Base-by-base conservation (phyloP, 2,113 vertebrate genomes). In the Cardinalis cardinalis region DNA sequence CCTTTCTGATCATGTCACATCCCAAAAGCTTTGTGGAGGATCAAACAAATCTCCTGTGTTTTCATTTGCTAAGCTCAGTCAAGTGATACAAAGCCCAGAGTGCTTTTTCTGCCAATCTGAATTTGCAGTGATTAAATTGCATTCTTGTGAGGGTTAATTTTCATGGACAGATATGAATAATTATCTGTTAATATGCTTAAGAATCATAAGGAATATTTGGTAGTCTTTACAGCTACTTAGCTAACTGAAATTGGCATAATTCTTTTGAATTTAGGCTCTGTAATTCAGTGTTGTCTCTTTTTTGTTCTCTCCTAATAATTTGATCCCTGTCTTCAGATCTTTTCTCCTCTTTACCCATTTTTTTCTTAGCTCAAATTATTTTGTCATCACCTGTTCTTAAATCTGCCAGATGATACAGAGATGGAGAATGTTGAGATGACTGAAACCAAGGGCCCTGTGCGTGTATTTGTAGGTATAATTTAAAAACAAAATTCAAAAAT, bases 61-160 rank as follows among this genome's bases (percentile, higher is more conserved):
- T 92, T 79, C 73, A 72, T 93, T 90, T 82, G 60, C 81, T 92
- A 88, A 94, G 77, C 58, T 86, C 84, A 74, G 76, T 88, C 65
- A 93, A 84, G 76, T 64, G 71, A 77, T 60, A 71, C 13, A 63
- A 84, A 92, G 72, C 53, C 6, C 84, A 87, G 73, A 84, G 34
- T 0, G 3, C 58, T 68, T 92, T 94, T 73, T 81, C 80, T 92
- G 80, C 66, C 84, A 71, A 38, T n/a, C 26, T 63, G 52, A 90
- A 84, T 88, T 84, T 58, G 34, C 56, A 56, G 44, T 78, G 77
- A 90, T 78, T 88, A 78, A 86, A 77, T 52, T 41, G 61, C 8
- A 3, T 53, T 75, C 28, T 24, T 84, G 18, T 66, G 31, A 31
- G 77, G 58, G 73, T 64, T 88, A 78, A 71, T 78, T 81, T 92